Evolutionary conservation across 2,888 invertebrate genomes (phyloP).

Genomic region (Drosophila ezoana): DNA sequence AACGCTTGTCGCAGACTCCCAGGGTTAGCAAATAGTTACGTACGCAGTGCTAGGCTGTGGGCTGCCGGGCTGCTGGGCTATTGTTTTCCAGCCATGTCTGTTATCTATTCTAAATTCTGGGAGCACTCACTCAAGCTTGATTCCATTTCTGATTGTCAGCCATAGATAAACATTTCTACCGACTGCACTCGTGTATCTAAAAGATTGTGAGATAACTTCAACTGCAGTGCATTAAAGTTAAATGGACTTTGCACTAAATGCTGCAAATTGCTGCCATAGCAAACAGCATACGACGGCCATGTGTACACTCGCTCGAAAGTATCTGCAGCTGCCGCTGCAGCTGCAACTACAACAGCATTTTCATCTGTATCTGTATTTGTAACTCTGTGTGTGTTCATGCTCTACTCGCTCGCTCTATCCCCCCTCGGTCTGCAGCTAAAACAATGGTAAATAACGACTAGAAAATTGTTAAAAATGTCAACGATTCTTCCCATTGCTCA

Average conservation of each 20-base stretch:
- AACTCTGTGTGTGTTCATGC: constrained; percentile 1
- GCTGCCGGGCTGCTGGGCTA: background rate
- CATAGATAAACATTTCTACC: constrained; percentile 37
- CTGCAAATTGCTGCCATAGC: constrained; percentile 69
- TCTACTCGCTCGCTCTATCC: constrained; percentile 13
- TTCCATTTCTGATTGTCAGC: constrained; percentile 36
- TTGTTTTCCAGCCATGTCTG: background rate
- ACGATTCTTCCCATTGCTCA: constrained; percentile 67
- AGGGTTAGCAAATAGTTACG: constrained; percentile 31
- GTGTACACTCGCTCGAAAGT: constrained; percentile 5
- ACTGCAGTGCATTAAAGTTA: constrained; percentile 66
- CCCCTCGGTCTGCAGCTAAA: constrained; percentile 36
- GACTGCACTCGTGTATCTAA: constrained; percentile 17
- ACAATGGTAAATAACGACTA: constrained; percentile 78
- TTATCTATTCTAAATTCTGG: background rate
- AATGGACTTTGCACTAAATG: constrained; percentile 67
- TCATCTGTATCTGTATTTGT: constrained; percentile 8
- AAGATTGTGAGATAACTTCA: constrained; percentile 43
- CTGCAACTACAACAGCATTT: constrained; percentile 4
- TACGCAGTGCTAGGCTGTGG: background rate
- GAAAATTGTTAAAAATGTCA: constrained; percentile 77
- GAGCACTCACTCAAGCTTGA: constrained; percentile 11
- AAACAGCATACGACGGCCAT: constrained; percentile 28
- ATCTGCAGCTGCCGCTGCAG: constrained; percentile 23
- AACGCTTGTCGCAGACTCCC: constrained; percentile 47